Evolutionary conservation across 2,888 invertebrate species (phyloP).

Genomic region (Junonia oenone): DNA sequence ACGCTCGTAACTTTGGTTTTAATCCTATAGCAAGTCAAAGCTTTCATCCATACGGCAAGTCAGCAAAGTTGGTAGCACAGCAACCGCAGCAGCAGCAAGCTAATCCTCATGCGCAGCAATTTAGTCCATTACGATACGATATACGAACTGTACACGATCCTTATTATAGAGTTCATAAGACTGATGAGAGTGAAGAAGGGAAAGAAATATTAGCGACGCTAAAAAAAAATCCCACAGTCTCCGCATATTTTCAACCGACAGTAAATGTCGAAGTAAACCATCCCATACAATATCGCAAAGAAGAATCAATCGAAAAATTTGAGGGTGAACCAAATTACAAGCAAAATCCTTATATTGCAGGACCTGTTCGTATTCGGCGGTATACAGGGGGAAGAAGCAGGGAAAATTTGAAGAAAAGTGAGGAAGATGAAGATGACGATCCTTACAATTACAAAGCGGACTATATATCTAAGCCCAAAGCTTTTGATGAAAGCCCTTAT

Average conservation of each 20-base stretch:
- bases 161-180: slow-evolving; percentile 69
- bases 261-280: slow-evolving; percentile 66
- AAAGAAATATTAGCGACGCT: slow-evolving; percentile 65
- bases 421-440: slow-evolving; percentile 55
- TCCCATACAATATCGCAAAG: slow-evolving; percentile 64
- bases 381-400: slow-evolving; percentile 68
- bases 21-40: slow-evolving; percentile 71
- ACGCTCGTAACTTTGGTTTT: slow-evolving; percentile 68
- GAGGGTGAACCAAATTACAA: slow-evolving; percentile 67
- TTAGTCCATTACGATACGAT: slow-evolving; percentile 62
- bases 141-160: slow-evolving; percentile 69
- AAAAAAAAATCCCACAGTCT: slow-evolving; percentile 66
- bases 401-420: slow-evolving; percentile 53
- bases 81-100: slow-evolving; percentile 34
- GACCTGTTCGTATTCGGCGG: slow-evolving; percentile 67
- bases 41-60: slow-evolving; percentile 51
- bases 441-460: slow-evolving; percentile 77
- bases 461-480: slow-evolving; percentile 70
- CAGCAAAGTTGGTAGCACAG: slow-evolving; percentile 54
- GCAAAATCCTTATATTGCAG: slow-evolving; percentile 72
- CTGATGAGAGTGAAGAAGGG: slow-evolving; percentile 62
- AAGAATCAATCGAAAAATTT: slow-evolving; percentile 54
- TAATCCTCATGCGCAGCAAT: slow-evolving; percentile 46
- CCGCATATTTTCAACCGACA: slow-evolving; percentile 67
- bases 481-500: slow-evolving; percentile 68